Percentiles rank a stretch among this genome's conserved stretches.
Evolutionary conservation across 1,140 invertebrate species (phyloP).

Genomic region (Cryptotermes secundus): DNA sequence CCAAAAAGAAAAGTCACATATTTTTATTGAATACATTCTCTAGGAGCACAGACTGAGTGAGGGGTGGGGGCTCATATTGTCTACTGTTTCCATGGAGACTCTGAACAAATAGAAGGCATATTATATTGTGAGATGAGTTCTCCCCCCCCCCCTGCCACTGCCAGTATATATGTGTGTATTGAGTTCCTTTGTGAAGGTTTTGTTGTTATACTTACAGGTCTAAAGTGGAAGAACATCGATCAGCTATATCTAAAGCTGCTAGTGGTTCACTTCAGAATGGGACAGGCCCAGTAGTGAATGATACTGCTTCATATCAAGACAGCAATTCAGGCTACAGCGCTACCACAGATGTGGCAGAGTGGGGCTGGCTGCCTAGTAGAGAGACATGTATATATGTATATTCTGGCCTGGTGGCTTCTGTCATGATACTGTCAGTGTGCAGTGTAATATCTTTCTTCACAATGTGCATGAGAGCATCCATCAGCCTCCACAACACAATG

Average conservation of each 20-base stretch:
- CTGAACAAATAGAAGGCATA: no score
- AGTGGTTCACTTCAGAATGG: background rate
- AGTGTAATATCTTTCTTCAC: slow-evolving; percentile 73
- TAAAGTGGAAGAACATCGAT: background rate
- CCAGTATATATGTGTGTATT: no score
- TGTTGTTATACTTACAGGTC: no score
- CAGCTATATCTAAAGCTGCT: background rate
- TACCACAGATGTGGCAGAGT: background rate
- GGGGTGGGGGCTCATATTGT: no score
- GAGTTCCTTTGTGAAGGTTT: no score
- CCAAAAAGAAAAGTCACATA: no score
- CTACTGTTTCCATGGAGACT: no score
- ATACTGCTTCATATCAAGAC: background rate
- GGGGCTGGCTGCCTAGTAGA: background rate
- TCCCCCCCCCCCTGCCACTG: no score
- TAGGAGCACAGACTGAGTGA: no score
- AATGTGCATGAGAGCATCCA: slow-evolving; percentile 77
- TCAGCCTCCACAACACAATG: slow-evolving; percentile 81
- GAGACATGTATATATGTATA: slow-evolving; percentile 60
- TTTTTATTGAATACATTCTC: no score
- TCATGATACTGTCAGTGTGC: slow-evolving; percentile 59
- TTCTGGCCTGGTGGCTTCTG: slow-evolving; percentile 59
- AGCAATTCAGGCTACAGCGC: background rate
- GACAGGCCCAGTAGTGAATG: background rate
- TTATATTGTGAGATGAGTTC: no score